phyloP scores from a whole-genome alignment of 2,113 vertebrate genomes.

The Dermatemys mawii region DNA sequence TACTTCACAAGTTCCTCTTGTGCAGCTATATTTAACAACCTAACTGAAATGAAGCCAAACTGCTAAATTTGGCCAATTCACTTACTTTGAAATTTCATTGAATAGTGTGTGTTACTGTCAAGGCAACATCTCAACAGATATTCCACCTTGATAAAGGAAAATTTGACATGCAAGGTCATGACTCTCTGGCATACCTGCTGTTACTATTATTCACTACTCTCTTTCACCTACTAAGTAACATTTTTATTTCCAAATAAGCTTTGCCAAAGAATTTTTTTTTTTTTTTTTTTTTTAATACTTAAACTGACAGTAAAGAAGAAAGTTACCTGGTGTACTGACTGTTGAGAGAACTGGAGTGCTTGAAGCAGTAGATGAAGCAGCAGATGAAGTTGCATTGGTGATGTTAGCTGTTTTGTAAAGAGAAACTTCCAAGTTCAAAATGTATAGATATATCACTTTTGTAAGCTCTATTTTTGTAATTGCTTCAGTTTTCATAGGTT shows the following conservation, averaged over 20 bases:
- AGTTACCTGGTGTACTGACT: conserved; percentile 57
- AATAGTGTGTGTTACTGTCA: neutral
- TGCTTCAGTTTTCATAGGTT: neutral
- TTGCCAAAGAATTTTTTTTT: too few relatives aligned
- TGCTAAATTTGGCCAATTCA: neutral
- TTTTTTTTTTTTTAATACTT: too few relatives aligned
- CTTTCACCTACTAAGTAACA: rapidly evolving
- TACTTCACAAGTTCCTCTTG: neutral
- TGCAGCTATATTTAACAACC: neutral
- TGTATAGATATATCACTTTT: neutral
- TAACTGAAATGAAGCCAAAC: neutral
- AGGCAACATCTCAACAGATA: too few relatives aligned
- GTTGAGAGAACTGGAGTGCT: neutral
- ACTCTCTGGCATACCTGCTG: neutral
- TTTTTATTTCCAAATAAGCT: neutral
- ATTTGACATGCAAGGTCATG: neutral
- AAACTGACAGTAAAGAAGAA: neutral
- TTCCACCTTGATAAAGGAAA: neutral
- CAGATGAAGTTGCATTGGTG: conserved; percentile 38
- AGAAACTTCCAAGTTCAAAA: conserved; percentile 4
- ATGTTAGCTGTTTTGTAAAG: conserved; percentile 45
- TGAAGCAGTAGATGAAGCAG: neutral
- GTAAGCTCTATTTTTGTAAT: neutral
- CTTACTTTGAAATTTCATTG: neutral
- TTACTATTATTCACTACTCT: neutral